phyloP scores from a whole-genome alignment of 2,888 invertebrate species.

The Chydorus sphaericus region DNA sequence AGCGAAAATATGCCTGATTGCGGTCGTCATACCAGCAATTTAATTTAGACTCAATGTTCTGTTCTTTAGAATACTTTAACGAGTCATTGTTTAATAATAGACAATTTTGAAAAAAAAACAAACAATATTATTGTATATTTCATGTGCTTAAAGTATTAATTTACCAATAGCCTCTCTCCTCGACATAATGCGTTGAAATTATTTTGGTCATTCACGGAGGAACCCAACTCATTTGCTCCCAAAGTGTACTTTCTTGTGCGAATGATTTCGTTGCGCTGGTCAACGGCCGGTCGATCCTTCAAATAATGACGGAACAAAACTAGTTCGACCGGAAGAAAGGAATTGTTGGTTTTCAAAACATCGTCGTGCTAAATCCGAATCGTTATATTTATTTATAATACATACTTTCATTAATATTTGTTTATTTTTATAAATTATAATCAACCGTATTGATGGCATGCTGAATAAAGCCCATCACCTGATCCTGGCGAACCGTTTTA shows the following conservation, averaged over 20 bases:
- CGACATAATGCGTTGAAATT: conserved; percentile 27
- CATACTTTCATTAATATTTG: not conserved
- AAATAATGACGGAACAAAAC: conserved; percentile 12
- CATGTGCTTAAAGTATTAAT: too few species aligned
- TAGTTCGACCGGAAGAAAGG: too few species aligned
- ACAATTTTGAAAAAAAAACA: too few species aligned
- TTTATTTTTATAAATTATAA: not conserved
- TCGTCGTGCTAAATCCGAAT: conserved; percentile 21
- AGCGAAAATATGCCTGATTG: conserved; percentile 19
- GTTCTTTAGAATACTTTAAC: conserved; percentile 16
- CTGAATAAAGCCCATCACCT: conserved; percentile 17
- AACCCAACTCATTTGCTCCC: conserved; percentile 11
- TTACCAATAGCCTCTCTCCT: conserved; percentile 24
- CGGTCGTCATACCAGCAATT: conserved; percentile 23
- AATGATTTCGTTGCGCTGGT: conserved; percentile 10
- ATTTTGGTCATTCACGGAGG: conserved; percentile 20
- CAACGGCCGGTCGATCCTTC: conserved; percentile 3
- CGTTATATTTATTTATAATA: not conserved
- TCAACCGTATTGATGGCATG: conserved; percentile 17
- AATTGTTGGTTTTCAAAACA: conserved; percentile 15
- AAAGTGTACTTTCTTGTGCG: conserved; percentile 14
- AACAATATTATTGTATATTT: too few species aligned
- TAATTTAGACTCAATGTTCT: conserved; percentile 18
- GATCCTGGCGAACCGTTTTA: conserved; percentile 20
- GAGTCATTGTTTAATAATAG: not conserved